phyloP scores from a whole-genome alignment of 2,888 invertebrate genomes.

The Cerceris ruficornis region DNA sequence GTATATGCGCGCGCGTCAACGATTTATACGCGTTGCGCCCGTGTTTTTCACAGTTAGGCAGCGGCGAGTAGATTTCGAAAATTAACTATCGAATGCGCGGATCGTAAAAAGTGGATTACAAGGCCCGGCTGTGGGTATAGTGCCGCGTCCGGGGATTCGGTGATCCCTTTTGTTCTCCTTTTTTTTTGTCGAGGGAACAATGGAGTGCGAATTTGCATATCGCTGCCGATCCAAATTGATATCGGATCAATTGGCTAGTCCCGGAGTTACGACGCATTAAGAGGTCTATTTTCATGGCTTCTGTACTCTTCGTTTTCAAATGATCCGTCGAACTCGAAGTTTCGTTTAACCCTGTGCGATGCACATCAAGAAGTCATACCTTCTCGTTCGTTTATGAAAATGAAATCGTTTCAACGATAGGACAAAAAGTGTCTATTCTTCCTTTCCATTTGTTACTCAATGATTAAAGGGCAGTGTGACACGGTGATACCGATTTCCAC shows the following conservation, averaged over 20 bases:
- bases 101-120: constrained; percentile 43
- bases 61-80: constrained; percentile 24
- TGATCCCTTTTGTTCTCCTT: constrained; percentile 10
- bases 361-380: too few relatives aligned
- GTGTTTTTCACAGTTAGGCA: constrained; percentile 17
- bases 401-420: too few relatives aligned
- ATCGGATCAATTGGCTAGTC: constrained; percentile 8
- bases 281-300: background rate
- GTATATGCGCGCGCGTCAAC: constrained; percentile 13
- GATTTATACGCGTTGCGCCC: constrained; percentile 35
- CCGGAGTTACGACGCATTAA: background rate
- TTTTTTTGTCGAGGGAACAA: constrained; percentile 25
- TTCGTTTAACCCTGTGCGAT: background rate
- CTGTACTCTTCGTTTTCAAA: background rate
- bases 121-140: constrained; percentile 31
- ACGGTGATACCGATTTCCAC: background rate
- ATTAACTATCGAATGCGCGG: constrained; percentile 24
- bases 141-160: constrained; percentile 33
- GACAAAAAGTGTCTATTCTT: background rate
- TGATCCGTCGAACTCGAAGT: background rate
- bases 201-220: constrained; percentile 30
- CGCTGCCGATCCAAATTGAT: constrained; percentile 20
- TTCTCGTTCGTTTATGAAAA: too few relatives aligned
- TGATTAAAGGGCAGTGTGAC: background rate
- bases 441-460: background rate